Evolutionary conservation across 2,797 vertebrate genomes (phyloP), one percentile per base, ranked within the genome.

Genomic region (Scarus forsteni): DNA sequence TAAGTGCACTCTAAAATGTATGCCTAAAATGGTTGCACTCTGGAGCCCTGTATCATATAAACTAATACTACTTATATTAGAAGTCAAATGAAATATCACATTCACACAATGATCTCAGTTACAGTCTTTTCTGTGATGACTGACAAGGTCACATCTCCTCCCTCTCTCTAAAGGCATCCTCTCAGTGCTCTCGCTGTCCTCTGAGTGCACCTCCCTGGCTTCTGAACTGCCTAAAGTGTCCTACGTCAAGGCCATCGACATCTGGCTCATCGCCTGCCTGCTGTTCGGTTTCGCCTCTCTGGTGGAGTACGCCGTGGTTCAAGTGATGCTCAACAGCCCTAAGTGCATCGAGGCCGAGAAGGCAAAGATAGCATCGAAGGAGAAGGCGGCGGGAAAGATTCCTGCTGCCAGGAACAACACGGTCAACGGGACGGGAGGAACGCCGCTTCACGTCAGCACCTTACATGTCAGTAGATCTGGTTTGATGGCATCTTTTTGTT

Each of bases 211-310:
- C 6, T 97, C 97, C 13, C 92, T 99, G 85, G 97, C 98, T 0
- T 95, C 97, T 0, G 98, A 99, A 88, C 93, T 99, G 69, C 98
- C 98, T 73, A 99, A 99, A 89, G 98, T 99, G 68, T 99, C 98
- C 66, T 99, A 99, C 0, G 98, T 99, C 81, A 99, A 99, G 93
- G 98, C 98, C 73, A 97, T 99, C 57, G 98, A 99, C 53, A 95
- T 99, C 66, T 99, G 98, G 97, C 94, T 99, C 80, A 99, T 99
- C 42, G 96, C 97, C n/a, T 99, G 98, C 87, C 96, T 99, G 86
- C 96, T 99, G 88, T 99, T 99, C 36, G 97, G 98, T 19, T 99
- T 99, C 51, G 98, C 98, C 43, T 99, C 98, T 0, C 92, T 99
- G 90, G 98, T 99, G 83, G 97, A 99, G 81, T 99, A 99, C 11